Percentiles rank a stretch among this genome's conserved stretches.
These are phyloP conservation scores for Argyrosomus japonicus DNA, from an alignment of 2,113 vertebrate species.

Conservation along the genomic window DNA sequence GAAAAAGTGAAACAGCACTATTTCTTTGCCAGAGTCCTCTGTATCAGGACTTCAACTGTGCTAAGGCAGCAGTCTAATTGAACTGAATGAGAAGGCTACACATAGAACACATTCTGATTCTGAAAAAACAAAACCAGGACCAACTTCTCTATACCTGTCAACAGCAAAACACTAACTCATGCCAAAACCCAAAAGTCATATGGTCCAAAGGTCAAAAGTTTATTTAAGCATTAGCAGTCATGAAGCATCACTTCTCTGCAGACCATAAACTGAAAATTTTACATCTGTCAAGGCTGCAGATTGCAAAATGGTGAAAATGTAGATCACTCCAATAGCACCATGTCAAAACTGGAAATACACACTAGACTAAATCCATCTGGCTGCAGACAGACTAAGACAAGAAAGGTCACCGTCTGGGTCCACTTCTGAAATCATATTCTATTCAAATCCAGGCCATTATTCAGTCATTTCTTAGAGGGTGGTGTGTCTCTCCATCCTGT, in stretches of 20 bases:
- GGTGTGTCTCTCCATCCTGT: constrained; percentile 17
- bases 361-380: constrained; percentile 31
- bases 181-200: constrained; percentile 6
- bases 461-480: constrained; percentile 22
- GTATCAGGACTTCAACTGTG: not conserved
- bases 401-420: constrained; percentile 18
- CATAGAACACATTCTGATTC: constrained; percentile 3
- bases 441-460: constrained; percentile 37
- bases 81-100: not conserved
- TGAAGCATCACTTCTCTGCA: not conserved
- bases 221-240: not conserved
- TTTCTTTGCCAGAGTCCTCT: not conserved
- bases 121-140: constrained; percentile 12
- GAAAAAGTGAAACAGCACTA: too few relatives aligned
- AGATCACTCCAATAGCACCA: constrained; percentile 11
- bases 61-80: not conserved
- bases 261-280: not conserved
- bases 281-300: not conserved
- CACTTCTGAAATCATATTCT: constrained; percentile 17
- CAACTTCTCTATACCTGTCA: constrained; percentile 47
- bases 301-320: constrained; percentile 25
- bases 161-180: not conserved
- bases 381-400: constrained; percentile 22
- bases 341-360: constrained; percentile 10
- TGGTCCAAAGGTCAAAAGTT: not conserved